Evolutionary conservation across 1,140 invertebrate species (phyloP).

Genomic region (Cyphomyrmex costatus): DNA sequence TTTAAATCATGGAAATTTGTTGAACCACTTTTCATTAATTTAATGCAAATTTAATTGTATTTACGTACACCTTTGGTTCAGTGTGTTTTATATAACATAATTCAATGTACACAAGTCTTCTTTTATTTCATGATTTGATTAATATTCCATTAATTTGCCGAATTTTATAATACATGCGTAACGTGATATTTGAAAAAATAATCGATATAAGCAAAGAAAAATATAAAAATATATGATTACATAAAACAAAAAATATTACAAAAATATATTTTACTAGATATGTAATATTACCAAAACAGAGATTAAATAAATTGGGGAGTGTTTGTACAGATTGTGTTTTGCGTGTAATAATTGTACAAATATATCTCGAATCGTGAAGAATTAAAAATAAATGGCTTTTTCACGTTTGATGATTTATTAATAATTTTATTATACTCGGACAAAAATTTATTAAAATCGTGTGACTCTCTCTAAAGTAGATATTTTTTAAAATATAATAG

Average conservation of each 20-base stretch:
- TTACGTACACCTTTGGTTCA: no score
- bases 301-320: conserved; percentile 2
- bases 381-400: conserved; percentile 24
- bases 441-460: conserved; percentile 3
- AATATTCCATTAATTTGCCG: not conserved
- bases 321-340: not conserved
- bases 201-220: not conserved
- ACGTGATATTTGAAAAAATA: conserved; percentile 13
- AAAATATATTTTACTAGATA: not conserved
- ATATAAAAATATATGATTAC: not conserved
- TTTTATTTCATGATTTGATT: not conserved
- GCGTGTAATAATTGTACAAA: conserved; percentile 1
- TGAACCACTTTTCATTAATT: no score
- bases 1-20: no score
- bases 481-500: not conserved
- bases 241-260: not conserved
- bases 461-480: not conserved
- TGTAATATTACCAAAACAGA: not conserved
- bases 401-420: not conserved
- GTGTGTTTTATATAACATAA: not conserved
- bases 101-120: not conserved
- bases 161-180: not conserved
- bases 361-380: not conserved
- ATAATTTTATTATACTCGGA: not conserved
- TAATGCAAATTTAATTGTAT: no score